Conservation (phyloP, 2,113 vertebrate species). For the Neotoma lepida region DNA sequence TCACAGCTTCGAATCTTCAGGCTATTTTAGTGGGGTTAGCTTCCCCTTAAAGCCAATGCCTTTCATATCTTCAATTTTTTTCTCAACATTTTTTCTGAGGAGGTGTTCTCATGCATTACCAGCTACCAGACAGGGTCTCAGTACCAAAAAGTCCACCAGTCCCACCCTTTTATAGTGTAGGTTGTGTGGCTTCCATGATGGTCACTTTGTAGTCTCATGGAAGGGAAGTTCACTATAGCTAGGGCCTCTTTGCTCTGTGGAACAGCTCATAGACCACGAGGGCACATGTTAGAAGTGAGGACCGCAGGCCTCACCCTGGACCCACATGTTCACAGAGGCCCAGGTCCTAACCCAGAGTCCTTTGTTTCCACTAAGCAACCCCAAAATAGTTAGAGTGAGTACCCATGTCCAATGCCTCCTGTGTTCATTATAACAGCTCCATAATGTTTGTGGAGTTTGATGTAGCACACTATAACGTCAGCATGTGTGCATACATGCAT, state of each 20-base stretch:
- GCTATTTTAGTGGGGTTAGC: neutral
- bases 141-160: accelerated
- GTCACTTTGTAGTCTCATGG: neutral
- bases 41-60: neutral
- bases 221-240: neutral
- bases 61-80: neutral
- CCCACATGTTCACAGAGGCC: neutral
- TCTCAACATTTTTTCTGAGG: neutral
- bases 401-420: too few relatives aligned
- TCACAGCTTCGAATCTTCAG: neutral
- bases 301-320: neutral
- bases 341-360: neutral
- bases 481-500: neutral
- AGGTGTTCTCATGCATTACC: too few relatives aligned
- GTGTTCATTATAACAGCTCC: neutral
- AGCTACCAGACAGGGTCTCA: neutral
- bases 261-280: accelerated
- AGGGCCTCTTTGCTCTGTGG: neutral
- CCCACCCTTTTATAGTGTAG: neutral
- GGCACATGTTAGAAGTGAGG: neutral
- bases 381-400: neutral
- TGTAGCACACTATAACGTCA: neutral
- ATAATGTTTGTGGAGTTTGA: neutral
- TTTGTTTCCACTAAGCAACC: neutral
- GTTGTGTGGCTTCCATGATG: too few relatives aligned